Percentiles rank a stretch among this genome's conserved stretches.
phyloP scores from a whole-genome alignment of 2,113 vertebrate species.

The Myrmecophaga tridactyla region DNA sequence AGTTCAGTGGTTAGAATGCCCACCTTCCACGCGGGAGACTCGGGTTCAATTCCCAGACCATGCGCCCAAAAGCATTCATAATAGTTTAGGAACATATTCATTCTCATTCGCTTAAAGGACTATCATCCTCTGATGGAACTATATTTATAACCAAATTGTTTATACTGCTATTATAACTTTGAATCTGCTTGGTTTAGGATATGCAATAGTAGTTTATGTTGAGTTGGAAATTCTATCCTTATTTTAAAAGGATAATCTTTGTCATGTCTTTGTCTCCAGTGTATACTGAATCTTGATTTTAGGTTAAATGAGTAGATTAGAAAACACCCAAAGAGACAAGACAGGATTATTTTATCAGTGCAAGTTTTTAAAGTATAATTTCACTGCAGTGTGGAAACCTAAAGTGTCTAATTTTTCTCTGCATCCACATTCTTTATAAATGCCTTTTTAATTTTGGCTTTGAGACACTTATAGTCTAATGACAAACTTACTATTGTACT shows the following conservation, averaged over 20 bases:
- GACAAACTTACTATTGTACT: background rate
- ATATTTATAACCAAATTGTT: conserved; percentile 1
- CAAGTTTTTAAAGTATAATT: conserved; percentile 47
- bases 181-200: conserved; percentile 29
- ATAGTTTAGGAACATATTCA: conserved; percentile 23
- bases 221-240: conserved; percentile 61
- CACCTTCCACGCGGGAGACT: too few species aligned
- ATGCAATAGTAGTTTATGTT: conserved; percentile 26
- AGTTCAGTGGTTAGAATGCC: too few species aligned
- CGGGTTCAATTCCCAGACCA: too few species aligned
- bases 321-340: conserved; percentile 39
- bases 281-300: conserved; percentile 65
- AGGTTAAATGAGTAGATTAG: conserved; percentile 50
- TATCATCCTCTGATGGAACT: background rate
- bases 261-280: conserved; percentile 33
- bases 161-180: background rate
- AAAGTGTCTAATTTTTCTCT: conserved; percentile 32
- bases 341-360: conserved; percentile 44
- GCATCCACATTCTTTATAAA: background rate
- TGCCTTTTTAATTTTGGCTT: conserved; percentile 45
- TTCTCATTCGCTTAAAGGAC: conserved; percentile 24
- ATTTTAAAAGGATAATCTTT: conserved; percentile 59
- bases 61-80: too few species aligned
- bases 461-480: background rate
- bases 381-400: background rate